Conservation (phyloP, 2,797 vertebrate genomes). For the Staurois parvus region DNA sequence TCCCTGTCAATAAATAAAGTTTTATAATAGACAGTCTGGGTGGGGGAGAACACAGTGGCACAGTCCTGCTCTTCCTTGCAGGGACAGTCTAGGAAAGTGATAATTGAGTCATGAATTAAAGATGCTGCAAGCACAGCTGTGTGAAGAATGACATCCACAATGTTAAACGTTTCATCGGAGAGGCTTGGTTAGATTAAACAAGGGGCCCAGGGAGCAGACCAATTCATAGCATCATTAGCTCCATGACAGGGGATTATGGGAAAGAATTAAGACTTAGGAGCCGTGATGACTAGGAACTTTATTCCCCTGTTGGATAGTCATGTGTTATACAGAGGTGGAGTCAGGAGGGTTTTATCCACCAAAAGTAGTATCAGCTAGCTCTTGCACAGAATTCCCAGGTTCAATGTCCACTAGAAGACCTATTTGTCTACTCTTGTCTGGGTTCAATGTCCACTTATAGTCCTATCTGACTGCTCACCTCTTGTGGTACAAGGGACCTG, state of each 20-base stretch:
- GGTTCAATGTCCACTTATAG: too few species aligned
- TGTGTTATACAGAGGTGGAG: too few species aligned
- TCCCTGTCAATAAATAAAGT: background rate
- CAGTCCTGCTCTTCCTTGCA: background rate
- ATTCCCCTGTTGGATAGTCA: too few species aligned
- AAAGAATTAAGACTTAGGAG: background rate
- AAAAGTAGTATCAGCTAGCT: too few species aligned
- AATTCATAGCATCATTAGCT: too few species aligned
- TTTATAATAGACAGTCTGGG: background rate
- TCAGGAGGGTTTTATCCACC: too few species aligned
- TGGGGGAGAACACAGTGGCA: background rate
- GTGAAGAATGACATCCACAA: background rate
- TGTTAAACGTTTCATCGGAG: background rate
- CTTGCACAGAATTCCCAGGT: too few species aligned
- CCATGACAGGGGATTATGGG: background rate
- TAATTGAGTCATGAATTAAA: constrained; percentile 48
- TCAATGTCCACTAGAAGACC: too few species aligned
- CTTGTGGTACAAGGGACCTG: too few species aligned
- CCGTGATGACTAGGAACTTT: background rate
- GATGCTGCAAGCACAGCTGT: constrained; percentile 27
- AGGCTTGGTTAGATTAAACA: background rate
- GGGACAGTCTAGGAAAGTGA: background rate
- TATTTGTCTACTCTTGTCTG: too few species aligned
- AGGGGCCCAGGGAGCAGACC: background rate
- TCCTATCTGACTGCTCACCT: too few species aligned